Conservation (phyloP, 1,140 invertebrate species). For the Leucophenga varia region DNA sequence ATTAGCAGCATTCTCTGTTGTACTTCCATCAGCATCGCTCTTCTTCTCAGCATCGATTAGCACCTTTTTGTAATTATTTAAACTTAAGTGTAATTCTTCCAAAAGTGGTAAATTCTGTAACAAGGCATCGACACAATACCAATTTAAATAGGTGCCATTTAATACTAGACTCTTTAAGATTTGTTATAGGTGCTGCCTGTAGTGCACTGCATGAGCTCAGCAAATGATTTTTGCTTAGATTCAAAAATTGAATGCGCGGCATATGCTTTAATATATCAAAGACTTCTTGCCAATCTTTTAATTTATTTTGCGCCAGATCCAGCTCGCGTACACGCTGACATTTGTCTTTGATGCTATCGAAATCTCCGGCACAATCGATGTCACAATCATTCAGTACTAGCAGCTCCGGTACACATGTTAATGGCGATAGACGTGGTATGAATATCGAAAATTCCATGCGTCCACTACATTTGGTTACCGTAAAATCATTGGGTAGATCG, state of each 20-base stretch:
- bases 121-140: slow-evolving; percentile 77
- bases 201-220: slow-evolving; percentile 61
- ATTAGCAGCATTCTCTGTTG: slow-evolving; percentile 61
- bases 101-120: slow-evolving; percentile 74
- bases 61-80: slow-evolving; percentile 81
- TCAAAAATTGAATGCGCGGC: slow-evolving; percentile 84
- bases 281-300: slow-evolving; percentile 83
- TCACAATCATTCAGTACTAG: slow-evolving; percentile 87
- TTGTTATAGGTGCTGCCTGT: slow-evolving; percentile 59
- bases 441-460: slow-evolving; percentile 69
- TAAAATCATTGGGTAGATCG: slow-evolving; percentile 48
- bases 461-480: slow-evolving; percentile 41
- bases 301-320: slow-evolving; percentile 86
- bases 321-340: slow-evolving; percentile 85
- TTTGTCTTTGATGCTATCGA: slow-evolving; percentile 73
- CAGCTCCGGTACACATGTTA: slow-evolving; percentile 75
- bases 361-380: slow-evolving; percentile 83
- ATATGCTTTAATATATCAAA: slow-evolving; percentile 82
- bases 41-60: slow-evolving; percentile 49
- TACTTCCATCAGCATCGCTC: slow-evolving; percentile 63
- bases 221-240: slow-evolving; percentile 85
- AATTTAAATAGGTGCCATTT: slow-evolving; percentile 82
- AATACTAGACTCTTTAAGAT: slow-evolving; percentile 77
- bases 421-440: slow-evolving; percentile 77
- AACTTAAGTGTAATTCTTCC: slow-evolving; percentile 86